Evolutionary conservation across 2,888 invertebrate genomes (phyloP).

Genomic region (Poecilobothrus nobilitatus): DNA sequence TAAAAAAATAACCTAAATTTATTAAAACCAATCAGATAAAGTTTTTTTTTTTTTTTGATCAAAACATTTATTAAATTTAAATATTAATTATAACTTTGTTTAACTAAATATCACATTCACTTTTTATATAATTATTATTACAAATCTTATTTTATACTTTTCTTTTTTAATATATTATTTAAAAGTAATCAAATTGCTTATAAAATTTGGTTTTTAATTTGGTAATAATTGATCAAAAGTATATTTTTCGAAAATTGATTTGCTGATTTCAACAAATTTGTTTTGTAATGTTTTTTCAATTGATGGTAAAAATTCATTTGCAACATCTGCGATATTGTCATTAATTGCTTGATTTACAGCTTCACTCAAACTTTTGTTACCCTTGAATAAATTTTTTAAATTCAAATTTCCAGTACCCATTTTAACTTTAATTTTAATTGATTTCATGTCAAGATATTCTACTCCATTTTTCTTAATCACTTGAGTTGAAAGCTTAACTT

Average conservation of each 20-base stretch:
- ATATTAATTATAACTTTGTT: no score
- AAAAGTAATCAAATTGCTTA: no score
- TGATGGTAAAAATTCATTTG: slow-evolving; percentile 61
- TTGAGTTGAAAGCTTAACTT: slow-evolving; percentile 54
- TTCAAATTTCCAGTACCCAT: slow-evolving; percentile 58
- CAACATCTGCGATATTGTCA: slow-evolving; percentile 59
- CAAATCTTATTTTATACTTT: no score
- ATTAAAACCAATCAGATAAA: no score
- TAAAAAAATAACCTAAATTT: no score
- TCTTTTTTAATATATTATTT: no score
- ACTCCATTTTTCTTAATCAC: slow-evolving; percentile 46
- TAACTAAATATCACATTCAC: no score
- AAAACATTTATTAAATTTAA: no score
- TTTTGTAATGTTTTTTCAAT: slow-evolving; percentile 56
- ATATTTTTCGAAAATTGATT: slow-evolving; percentile 53
- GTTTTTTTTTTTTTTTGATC: no score
- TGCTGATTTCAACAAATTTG: slow-evolving; percentile 50
- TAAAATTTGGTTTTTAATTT: slow-evolving; percentile 29
- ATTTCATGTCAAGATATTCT: slow-evolving; percentile 54
- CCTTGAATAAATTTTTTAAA: slow-evolving; percentile 65
- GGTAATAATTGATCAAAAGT: slow-evolving; percentile 51
- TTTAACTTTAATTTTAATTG: slow-evolving; percentile 58
- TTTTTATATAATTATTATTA: no score
- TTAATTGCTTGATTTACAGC: slow-evolving; percentile 56
- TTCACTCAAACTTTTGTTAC: slow-evolving; percentile 58